A percentile compares a stretch with the other conserved stretches of the same genome.
phyloP scores from a whole-genome alignment of 2,113 vertebrate species.

The Dipodomys stephensi region DNA sequence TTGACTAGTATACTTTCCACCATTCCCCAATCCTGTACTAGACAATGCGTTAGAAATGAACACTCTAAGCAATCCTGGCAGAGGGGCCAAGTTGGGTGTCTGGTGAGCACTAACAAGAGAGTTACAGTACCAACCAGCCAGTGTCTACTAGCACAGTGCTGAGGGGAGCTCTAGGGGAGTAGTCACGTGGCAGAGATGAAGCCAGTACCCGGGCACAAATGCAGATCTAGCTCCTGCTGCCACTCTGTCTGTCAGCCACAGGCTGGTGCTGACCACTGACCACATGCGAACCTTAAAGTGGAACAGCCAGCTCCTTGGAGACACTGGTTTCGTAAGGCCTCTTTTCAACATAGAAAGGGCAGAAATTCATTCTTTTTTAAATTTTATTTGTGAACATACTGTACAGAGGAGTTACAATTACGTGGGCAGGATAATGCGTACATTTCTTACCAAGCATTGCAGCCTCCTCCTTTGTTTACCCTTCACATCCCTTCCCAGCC shows the following conservation, averaged over 20 bases:
- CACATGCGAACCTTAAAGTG: neutral
- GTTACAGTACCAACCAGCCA: neutral
- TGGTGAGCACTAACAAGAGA: neutral
- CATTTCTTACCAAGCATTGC: no score
- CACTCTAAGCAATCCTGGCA: neutral
- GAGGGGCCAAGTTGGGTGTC: neutral
- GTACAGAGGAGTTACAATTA: no score
- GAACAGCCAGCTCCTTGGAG: neutral
- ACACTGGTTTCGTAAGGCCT: neutral
- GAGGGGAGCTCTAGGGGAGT: neutral
- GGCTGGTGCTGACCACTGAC: no score
- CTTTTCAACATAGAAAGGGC: neutral
- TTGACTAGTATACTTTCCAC: neutral
- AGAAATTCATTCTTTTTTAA: no score
- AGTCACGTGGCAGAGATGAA: neutral
- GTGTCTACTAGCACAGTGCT: neutral
- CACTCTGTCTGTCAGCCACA: neutral
- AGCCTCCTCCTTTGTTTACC: no score
- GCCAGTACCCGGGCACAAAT: neutral
- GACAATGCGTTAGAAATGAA: neutral
- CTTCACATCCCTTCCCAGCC: no score
- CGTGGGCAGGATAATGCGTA: no score
- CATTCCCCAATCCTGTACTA: neutral
- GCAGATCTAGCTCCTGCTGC: neutral
- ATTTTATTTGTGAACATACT: no score